phyloP scores from a whole-genome alignment of 2,797 vertebrate genomes.

The Sus cebifrons region DNA sequence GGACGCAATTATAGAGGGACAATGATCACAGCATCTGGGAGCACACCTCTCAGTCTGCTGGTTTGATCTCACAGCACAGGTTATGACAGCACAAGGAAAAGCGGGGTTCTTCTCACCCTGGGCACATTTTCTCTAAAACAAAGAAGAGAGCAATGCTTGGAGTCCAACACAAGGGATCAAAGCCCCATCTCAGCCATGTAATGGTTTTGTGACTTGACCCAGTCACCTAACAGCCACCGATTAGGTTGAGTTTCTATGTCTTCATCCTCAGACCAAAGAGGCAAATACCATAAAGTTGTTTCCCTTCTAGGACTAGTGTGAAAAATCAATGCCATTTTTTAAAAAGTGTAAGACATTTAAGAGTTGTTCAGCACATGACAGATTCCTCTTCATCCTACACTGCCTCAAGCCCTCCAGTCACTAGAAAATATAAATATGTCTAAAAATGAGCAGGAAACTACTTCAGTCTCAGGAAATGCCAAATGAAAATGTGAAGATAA shows the following conservation, averaged over 20 bases:
- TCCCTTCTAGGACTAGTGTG: not conserved
- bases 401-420: not conserved
- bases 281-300: not conserved
- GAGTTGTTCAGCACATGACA: not conserved
- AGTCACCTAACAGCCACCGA: not conserved
- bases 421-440: not conserved
- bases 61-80: not conserved
- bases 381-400: not conserved
- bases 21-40: fast-evolving
- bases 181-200: not conserved
- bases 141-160: not conserved
- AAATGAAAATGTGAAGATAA: not conserved
- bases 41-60: not conserved
- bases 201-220: not conserved
- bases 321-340: not conserved
- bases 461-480: not conserved
- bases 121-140: fast-evolving
- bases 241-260: not conserved
- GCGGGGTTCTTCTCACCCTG: fast-evolving
- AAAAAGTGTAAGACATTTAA: not conserved
- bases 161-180: not conserved
- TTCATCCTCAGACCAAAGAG: not conserved
- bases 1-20: fast-evolving
- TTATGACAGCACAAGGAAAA: not conserved
- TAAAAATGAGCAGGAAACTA: not conserved